These are phyloP conservation scores for Gymnoscopelus braueri DNA, from an alignment of 2,797 vertebrate species.

Conservation along the genomic window DNA sequence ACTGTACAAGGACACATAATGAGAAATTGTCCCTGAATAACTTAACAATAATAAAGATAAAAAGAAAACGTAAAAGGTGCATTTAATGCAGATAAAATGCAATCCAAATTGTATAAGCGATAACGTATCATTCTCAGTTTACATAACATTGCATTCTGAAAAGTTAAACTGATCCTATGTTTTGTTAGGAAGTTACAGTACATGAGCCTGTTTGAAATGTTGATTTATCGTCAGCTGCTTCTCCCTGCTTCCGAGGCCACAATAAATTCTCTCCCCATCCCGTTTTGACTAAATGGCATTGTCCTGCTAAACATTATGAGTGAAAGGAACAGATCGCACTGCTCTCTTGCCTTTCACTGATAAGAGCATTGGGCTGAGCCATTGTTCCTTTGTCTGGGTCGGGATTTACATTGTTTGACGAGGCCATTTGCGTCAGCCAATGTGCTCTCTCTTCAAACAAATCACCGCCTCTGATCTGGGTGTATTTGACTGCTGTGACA, in stretches of 20 bases:
- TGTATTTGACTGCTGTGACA: slow-evolving; percentile 56
- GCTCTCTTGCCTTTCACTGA: slow-evolving; percentile 76
- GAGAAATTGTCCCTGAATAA: neutral
- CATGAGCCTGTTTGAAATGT: slow-evolving; percentile 26
- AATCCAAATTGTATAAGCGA: neutral
- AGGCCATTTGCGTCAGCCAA: slow-evolving; percentile 68
- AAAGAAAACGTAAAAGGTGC: neutral
- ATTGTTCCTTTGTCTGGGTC: slow-evolving; percentile 77
- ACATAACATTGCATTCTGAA: neutral
- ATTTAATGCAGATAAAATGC: neutral
- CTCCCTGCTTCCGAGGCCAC: slow-evolving; percentile 43
- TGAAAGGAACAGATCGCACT: slow-evolving; percentile 64
- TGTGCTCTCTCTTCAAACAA: slow-evolving; percentile 74
- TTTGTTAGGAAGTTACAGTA: slow-evolving; percentile 40
- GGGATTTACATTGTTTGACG: slow-evolving; percentile 78
- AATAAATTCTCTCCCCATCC: slow-evolving; percentile 54
- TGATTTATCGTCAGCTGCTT: slow-evolving; percentile 59
- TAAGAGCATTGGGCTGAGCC: slow-evolving; percentile 75
- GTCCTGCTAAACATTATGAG: slow-evolving; percentile 66
- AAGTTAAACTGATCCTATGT: neutral
- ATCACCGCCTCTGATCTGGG: slow-evolving; percentile 65
- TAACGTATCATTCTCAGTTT: neutral
- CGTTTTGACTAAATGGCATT: slow-evolving; percentile 62
- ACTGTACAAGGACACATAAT: neutral
- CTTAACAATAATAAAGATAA: too few species aligned